A percentile compares a stretch with the other conserved stretches of the same genome.
These are phyloP conservation scores for Saguinus midas DNA, from an alignment of 2,113 vertebrate species.

Conservation along the genomic window DNA sequence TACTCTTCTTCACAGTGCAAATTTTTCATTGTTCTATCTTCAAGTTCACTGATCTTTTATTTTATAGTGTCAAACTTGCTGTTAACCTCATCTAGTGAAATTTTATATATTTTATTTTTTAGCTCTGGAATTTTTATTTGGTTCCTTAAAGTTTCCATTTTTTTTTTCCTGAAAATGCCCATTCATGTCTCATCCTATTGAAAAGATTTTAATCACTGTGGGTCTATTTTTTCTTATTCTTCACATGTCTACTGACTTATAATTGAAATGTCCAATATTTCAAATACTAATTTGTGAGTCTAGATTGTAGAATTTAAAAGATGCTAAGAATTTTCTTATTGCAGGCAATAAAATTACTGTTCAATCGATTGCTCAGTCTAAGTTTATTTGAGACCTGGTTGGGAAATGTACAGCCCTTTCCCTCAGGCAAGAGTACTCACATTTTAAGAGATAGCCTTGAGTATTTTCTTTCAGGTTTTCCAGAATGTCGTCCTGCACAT, in stretches of 20 bases:
- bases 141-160: background rate
- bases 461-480: background rate
- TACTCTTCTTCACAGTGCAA: background rate
- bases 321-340: background rate
- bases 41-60: background rate
- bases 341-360: background rate
- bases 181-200: background rate
- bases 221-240: background rate
- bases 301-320: background rate
- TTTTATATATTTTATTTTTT: background rate
- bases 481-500: background rate
- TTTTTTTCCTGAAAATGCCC: background rate
- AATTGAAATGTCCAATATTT: background rate
- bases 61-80: background rate
- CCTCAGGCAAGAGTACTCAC: too few species aligned
- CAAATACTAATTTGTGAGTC: background rate
- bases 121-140: background rate
- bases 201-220: background rate
- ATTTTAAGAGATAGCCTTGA: background rate
- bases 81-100: background rate
- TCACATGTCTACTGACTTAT: background rate
- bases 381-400: background rate
- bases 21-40: background rate
- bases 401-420: background rate
- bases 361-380: background rate